These are phyloP conservation scores for Morus bassanus DNA, from an alignment of 2,797 vertebrate species.

Conservation along the genomic window DNA sequence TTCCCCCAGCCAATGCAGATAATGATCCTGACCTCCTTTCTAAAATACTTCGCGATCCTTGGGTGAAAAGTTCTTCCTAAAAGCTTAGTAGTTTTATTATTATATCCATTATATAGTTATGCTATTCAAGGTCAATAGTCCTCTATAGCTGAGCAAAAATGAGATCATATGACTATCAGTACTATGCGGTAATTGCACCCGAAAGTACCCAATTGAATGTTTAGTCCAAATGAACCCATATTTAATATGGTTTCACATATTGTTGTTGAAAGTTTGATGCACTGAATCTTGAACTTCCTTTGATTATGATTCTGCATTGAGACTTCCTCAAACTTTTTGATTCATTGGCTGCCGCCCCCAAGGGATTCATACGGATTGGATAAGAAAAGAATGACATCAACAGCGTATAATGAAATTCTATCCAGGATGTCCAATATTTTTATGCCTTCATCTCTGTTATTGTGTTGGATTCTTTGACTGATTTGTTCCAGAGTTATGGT, in stretches of 20 bases:
- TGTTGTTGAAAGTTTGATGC: conserved; percentile 23
- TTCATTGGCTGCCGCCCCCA: conserved; percentile 42
- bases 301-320: conserved; percentile 31
- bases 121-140: conserved; percentile 46
- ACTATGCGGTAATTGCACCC: conserved; percentile 5
- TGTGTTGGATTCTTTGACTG: conserved; percentile 58
- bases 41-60: conserved; percentile 41
- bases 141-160: conserved; percentile 27
- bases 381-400: conserved; percentile 60
- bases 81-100: conserved; percentile 35
- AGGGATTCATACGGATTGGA: conserved; percentile 52
- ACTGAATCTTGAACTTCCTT: conserved; percentile 35
- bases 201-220: conserved; percentile 27
- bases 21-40: conserved; percentile 65
- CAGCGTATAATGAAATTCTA: conserved; percentile 37
- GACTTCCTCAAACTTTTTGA: conserved; percentile 52
- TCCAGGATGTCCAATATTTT: conserved; percentile 32
- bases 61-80: conserved; percentile 58
- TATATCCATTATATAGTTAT: conserved; percentile 47
- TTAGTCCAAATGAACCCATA: conserved; percentile 57
- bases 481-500: conserved; percentile 57
- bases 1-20: conserved; percentile 7
- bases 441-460: conserved; percentile 54
- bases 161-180: conserved; percentile 15
- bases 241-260: conserved; percentile 23